Evolutionary conservation across 2,888 invertebrate genomes (phyloP).

Genomic region (Caenorhabditis japonica): DNA sequence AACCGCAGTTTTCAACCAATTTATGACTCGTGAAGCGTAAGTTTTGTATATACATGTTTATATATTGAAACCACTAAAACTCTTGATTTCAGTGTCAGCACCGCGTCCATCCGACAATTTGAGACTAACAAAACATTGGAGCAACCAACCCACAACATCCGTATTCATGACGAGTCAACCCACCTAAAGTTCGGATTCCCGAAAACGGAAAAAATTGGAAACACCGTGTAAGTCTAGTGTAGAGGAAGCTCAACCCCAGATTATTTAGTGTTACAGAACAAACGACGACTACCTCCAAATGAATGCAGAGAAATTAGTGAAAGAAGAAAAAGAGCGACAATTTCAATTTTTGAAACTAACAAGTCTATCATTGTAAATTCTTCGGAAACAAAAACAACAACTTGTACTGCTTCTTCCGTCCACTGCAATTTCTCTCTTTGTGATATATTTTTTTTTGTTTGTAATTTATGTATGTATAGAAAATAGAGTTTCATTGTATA

Average conservation of each 20-base stretch:
- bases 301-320: constrained; percentile 35
- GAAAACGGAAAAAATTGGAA: constrained; percentile 28
- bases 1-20: constrained; percentile 47
- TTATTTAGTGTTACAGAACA: constrained; percentile 42
- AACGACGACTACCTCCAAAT: constrained; percentile 41
- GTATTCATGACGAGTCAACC: constrained; percentile 44
- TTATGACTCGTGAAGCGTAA: constrained; percentile 55
- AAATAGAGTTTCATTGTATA: too few species aligned
- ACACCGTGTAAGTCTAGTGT: constrained; percentile 40
- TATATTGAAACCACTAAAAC: not conserved
- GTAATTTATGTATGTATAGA: too few species aligned
- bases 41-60: constrained; percentile 10
- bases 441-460: too few species aligned
- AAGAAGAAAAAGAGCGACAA: constrained; percentile 37
- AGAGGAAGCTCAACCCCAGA: constrained; percentile 12
- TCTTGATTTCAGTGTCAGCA: constrained; percentile 42
- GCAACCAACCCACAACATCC: constrained; percentile 36
- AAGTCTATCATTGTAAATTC: too few species aligned
- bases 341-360: constrained; percentile 5
- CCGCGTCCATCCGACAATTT: constrained; percentile 40
- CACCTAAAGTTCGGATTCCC: constrained; percentile 52
- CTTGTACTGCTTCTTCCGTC: too few species aligned
- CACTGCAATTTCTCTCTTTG: too few species aligned
- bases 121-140: constrained; percentile 18
- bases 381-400: too few species aligned